A percentile compares a stretch with the other conserved stretches of the same genome.
Evolutionary conservation across 2,888 invertebrate species (phyloP).

Genomic region (Aplocera efformata): DNA sequence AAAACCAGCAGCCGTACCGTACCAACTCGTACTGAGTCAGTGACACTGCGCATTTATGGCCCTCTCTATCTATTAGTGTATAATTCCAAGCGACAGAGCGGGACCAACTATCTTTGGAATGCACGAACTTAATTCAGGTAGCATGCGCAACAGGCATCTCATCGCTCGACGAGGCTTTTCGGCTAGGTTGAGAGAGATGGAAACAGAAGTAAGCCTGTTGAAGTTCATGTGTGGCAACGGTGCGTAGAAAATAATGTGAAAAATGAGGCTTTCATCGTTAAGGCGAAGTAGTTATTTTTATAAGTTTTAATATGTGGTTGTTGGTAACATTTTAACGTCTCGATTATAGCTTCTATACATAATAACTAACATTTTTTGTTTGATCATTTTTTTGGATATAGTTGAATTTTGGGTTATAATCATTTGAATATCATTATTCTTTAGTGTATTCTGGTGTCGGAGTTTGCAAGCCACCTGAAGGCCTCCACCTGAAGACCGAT

Average conservation of each 20-base stretch:
- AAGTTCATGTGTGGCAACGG: constrained; percentile 61
- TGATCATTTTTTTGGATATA: too few species aligned
- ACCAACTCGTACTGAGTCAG: constrained; percentile 67
- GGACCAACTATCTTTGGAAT: constrained; percentile 59
- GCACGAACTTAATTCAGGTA: constrained; percentile 54
- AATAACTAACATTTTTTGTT: too few species aligned
- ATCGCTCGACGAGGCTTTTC: constrained; percentile 35
- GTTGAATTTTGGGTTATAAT: too few species aligned
- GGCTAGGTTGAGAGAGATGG: constrained; percentile 41
- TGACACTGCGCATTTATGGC: constrained; percentile 68
- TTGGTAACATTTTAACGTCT: too few species aligned
- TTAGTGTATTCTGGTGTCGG: too few species aligned
- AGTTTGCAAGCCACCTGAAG: too few species aligned
- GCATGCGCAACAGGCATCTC: constrained; percentile 54
- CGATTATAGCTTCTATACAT: too few species aligned
- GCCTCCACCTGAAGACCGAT: too few species aligned
- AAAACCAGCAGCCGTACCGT: constrained; percentile 46
- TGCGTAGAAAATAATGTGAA: constrained; percentile 60
- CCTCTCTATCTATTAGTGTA: constrained; percentile 48
- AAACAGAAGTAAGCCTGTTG: constrained; percentile 45
- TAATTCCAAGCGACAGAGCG: constrained; percentile 35
- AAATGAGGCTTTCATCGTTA: constrained; percentile 71
- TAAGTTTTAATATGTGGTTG: not conserved
- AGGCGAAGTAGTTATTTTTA: constrained; percentile 41
- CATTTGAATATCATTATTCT: too few species aligned